These are phyloP conservation scores for Meta bourneti DNA, from an alignment of 2,888 invertebrate species.

Conservation along the genomic window DNA sequence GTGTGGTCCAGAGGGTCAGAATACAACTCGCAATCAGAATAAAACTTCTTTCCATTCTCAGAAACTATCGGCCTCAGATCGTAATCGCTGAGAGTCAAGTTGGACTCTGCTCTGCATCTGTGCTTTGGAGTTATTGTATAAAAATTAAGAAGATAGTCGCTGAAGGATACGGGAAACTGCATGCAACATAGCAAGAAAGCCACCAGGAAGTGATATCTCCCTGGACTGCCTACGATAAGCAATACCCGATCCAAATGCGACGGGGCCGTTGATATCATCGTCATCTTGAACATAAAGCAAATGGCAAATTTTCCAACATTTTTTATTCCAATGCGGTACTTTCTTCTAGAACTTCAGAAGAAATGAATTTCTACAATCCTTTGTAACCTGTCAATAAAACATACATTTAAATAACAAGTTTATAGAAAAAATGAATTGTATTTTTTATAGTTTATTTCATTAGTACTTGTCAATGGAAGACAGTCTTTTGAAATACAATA, in stretches of 20 bases:
- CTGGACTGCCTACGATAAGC: slow-evolving; percentile 76
- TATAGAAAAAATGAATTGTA: too few relatives aligned
- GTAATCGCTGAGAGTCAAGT: slow-evolving; percentile 63
- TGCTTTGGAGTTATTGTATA: slow-evolving; percentile 77
- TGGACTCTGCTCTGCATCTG: slow-evolving; percentile 74
- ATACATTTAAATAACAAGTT: too few relatives aligned
- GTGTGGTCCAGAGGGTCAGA: slow-evolving; percentile 76
- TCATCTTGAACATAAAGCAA: slow-evolving; percentile 33
- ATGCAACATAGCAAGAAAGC: slow-evolving; percentile 77
- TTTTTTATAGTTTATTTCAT: too few relatives aligned
- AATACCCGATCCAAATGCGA: slow-evolving; percentile 77
- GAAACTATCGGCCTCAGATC: slow-evolving; percentile 61
- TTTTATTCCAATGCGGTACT: not conserved
- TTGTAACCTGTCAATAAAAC: not conserved
- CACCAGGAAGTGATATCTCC: slow-evolving; percentile 77
- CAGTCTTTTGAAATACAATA: too few relatives aligned
- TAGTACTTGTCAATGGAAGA: too few relatives aligned
- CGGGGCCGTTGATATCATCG: slow-evolving; percentile 31
- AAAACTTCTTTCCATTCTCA: slow-evolving; percentile 57
- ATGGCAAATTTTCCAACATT: not conserved
- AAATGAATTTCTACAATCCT: not conserved
- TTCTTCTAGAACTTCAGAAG: not conserved
- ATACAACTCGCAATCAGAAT: slow-evolving; percentile 76
- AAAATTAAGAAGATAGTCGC: slow-evolving; percentile 73
- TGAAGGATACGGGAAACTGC: slow-evolving; percentile 78